Evolutionary conservation across 2,797 vertebrate genomes (phyloP), one percentile per base, ranked within the genome.

Genomic region (Catharus ustulatus): DNA sequence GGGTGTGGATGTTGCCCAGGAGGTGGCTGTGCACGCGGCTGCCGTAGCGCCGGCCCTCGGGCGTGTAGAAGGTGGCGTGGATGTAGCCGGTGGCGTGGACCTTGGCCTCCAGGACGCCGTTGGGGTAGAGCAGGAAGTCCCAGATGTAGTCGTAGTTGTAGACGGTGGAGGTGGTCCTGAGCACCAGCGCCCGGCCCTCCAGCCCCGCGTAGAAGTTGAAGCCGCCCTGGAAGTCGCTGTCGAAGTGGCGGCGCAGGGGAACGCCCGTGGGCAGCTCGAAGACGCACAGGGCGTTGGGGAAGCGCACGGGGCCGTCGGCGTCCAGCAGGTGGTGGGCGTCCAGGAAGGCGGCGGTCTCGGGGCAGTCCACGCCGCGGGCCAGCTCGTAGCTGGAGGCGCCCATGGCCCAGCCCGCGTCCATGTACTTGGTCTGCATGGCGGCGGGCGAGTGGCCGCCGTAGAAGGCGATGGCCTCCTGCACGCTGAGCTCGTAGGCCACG

Each of bases 101-200:
- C 87, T 98, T 99, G 48, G 98, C 97, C 90, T 99, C 99, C 95
- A 99, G 96, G 10, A 99, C 98, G 0, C 99, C 99, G 3, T 99
- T 99, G 89, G 98, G 98, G 95, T 99, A 98, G 96, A 99, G 98
- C 74, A 98, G 54, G 92, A 99, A 98, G 94, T 99, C 99, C 99
- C 99, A 99, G 94, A 99, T 98, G 93, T 99, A 99, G 92, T 99
- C 99, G 0, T 99, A 99, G 95, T 99, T 99, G 96, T 99, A 99
- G 92, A 99, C 99, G 0, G 99, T 99, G 1, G 99, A 98, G 3
- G 98, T 99, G 3, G 99, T 99, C 76, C 99, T 97, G 57, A 99
- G 34, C 78, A 99, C 99, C 76, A 99, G 97, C 24, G 98, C 98
- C 0, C 98, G 98, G 27, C 98, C 99, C 79, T 98, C 98, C 58